These are phyloP conservation scores for Aramus guarauna DNA, from an alignment of 2,113 vertebrate species.

Conservation along the genomic window DNA sequence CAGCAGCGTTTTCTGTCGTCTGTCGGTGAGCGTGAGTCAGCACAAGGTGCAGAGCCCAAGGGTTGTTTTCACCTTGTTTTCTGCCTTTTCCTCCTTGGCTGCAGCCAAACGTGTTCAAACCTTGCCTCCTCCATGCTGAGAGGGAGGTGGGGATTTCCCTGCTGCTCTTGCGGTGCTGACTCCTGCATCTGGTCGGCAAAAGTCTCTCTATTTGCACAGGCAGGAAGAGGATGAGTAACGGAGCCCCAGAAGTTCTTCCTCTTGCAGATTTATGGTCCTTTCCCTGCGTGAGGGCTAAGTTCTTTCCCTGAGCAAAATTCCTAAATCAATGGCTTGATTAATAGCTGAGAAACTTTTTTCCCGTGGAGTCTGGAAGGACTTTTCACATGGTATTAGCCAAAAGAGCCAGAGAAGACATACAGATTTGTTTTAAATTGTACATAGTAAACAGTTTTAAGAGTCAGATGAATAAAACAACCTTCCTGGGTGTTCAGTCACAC, in stretches of 20 bases:
- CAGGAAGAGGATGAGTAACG: constrained; percentile 52
- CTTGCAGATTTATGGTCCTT: constrained; percentile 22
- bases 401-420: neutral
- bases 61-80: neutral
- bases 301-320: constrained; percentile 58
- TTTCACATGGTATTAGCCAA: neutral
- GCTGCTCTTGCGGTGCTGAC: neutral
- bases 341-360: constrained; percentile 37
- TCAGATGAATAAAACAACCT: neutral
- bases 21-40: fast-evolving
- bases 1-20: neutral
- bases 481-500: neutral
- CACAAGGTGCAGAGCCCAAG: neutral
- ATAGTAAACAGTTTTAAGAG: neutral
- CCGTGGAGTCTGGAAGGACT: neutral
- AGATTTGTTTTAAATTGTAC: neutral
- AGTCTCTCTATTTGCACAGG: neutral
- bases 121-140: fast-evolving
- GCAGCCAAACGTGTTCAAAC: neutral
- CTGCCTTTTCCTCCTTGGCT: neutral
- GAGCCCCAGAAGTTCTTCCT: constrained; percentile 37
- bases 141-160: neutral
- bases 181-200: constrained; percentile 39
- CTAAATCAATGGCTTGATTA: constrained; percentile 51
- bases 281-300: constrained; percentile 10